Evolutionary conservation across 1,140 invertebrate genomes (phyloP), one percentile per base, ranked within the genome.

Genomic region (Drosophila navojoa): DNA sequence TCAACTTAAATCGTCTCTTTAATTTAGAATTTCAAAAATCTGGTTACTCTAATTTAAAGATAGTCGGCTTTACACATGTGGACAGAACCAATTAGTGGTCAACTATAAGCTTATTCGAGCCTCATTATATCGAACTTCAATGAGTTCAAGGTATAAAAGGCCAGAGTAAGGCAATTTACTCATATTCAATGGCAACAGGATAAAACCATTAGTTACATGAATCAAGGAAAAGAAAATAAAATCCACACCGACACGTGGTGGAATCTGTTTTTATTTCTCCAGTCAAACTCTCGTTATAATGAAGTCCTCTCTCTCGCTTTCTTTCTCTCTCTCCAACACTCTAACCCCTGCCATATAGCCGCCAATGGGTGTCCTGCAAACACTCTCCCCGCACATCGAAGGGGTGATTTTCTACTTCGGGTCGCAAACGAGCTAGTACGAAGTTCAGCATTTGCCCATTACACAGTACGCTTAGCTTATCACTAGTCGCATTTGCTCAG

Each of bases 211-310:
- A 32, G 15, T 29, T 47, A 5, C 29, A 11, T 40, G 15, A 27
- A 16, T 19, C 7, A 19, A 13, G 11, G n/a, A 42, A 25, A 32
- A 42, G 15, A 19, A 22, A 5, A 69, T 22, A 25, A 19, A 19
- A 66, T 73, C 71, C 71, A 73, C 74, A 63, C 15, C 13, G 50
- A 53, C 71, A 77, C 70, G 63, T 77, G 74, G 74, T 77, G 74
- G 71, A 77, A 58, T 72, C 58, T 40, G 44, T 53, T 11, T 27
- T 10, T 2, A 16, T 16, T 15, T 42, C 47, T 58, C 13, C 27
- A 29, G 32, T 35, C 19, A 22, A 59, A 58, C 45, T 67, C 19
- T 19, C n/a, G 15, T 19, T 45, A 4, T 9, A 50, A 38, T 9
- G n/a, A 38, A 58, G 25, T 40, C 16, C 63, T n/a, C 19, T 22